Evolutionary conservation across 2,113 vertebrate species (phyloP).

Genomic region (Ciconia stormi): DNA sequence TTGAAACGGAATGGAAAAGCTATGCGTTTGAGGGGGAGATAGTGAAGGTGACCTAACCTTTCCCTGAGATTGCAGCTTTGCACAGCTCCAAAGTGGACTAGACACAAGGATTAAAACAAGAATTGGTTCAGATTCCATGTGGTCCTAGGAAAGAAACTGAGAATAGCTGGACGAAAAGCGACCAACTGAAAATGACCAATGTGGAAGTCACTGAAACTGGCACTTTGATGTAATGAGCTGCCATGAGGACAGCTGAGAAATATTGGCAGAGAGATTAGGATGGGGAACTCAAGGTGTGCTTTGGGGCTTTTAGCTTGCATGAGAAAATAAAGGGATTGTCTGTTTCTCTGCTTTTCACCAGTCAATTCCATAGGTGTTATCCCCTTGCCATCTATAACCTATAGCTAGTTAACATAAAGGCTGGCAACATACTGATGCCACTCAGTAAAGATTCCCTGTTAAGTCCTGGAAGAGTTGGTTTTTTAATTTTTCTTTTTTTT

Average conservation of each 20-base stretch:
- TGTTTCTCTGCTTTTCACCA: neutral
- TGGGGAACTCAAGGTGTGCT: neutral
- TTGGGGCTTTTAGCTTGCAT: neutral
- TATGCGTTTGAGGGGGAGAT: neutral
- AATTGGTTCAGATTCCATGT: neutral
- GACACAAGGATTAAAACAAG: neutral
- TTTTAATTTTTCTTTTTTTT: neutral
- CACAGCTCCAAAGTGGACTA: neutral
- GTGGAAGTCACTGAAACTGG: neutral
- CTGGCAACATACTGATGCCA: neutral
- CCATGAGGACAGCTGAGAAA: neutral
- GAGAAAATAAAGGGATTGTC: neutral
- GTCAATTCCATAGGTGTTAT: neutral
- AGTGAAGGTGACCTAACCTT: neutral
- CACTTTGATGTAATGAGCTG: neutral
- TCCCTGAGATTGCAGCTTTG: neutral
- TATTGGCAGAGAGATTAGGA: neutral
- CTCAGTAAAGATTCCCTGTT: neutral
- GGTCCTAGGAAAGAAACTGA: neutral
- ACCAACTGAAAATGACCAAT: neutral
- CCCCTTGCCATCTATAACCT: neutral
- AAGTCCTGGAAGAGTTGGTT: neutral
- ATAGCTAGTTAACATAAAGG: neutral
- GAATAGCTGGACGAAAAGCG: neutral
- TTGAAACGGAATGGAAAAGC: neutral